phyloP scores from a whole-genome alignment of 2,797 vertebrate genomes.

The Corythornis leucogaster region DNA sequence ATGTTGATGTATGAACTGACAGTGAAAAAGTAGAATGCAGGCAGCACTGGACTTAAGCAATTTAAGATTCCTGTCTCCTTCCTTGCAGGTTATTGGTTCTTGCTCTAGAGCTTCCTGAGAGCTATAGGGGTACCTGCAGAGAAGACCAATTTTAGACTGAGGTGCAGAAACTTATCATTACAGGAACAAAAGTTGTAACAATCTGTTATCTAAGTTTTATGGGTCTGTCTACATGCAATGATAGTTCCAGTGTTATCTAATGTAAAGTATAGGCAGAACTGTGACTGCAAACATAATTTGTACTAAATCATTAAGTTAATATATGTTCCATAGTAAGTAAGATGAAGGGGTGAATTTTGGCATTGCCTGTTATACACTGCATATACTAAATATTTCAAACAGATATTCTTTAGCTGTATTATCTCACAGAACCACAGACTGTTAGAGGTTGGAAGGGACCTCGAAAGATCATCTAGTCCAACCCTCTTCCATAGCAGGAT shows the following conservation, averaged over 20 bases:
- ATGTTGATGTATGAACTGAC: slow-evolving; percentile 19
- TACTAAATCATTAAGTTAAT: background rate
- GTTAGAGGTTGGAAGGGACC: no score
- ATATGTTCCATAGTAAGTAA: background rate
- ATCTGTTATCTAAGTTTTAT: background rate
- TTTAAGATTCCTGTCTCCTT: slow-evolving; percentile 9
- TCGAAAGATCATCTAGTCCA: no score
- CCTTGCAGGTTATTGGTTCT: slow-evolving; percentile 9
- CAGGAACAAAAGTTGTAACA: background rate
- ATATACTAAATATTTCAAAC: background rate
- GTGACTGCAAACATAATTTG: background rate
- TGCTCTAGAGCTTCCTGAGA: slow-evolving; percentile 11
- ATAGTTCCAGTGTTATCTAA: background rate
- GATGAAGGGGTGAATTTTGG: background rate
- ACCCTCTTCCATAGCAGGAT: no score
- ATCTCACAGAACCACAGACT: no score
- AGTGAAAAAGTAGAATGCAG: background rate
- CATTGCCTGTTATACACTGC: background rate
- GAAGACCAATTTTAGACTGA: background rate
- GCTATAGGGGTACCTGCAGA: background rate
- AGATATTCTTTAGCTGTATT: background rate
- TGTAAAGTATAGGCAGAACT: background rate
- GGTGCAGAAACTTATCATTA: background rate
- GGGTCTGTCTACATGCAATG: background rate
- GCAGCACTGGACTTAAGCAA: background rate